Base-by-base conservation (phyloP, 2,888 invertebrate genomes). In the Plebejus melissa region DNA sequence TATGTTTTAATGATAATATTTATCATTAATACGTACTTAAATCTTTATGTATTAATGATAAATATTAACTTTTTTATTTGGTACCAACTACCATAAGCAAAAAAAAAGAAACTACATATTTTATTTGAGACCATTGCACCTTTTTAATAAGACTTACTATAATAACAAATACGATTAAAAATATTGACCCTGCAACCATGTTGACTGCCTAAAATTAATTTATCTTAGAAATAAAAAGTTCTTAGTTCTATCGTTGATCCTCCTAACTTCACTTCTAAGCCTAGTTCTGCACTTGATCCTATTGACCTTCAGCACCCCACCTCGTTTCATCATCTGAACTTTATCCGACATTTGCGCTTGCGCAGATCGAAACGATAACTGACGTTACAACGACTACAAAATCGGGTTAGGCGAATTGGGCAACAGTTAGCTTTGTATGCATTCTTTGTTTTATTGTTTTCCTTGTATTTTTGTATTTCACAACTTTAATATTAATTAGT, bases 341-440 rank as follows among this genome's bases (percentile, higher is more conserved):
- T 92, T 91, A 81, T 80, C 81, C 90, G 91, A 86, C 91, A 91
- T 92, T 92, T 92, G 88, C 87, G 80, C 83, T 83, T 82, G 75
- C 76, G 77, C 76, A 82, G 88, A 89, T 90, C 85, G 80, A 82
- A 83, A 82, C 81, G 81, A 81, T 82, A 89, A 90, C 88, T 89
- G 85, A 83, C 50, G 28, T 28, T 50, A 32, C 28, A 13, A 50
- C 72, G 50, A 54, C 78, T 79, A 79, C 76, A 77, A 78, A 76
- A 72, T 69, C 70, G 71, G 58, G 32, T 50, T 32, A 74, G 69
- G 76, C 75, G 57, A 46, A 65, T 65, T 65, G 65, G 36, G 65
- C 65, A 65, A 65, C 65, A 13, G 65, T 4, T 7, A 58, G 58
- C 58, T 60, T 60, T 60, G 60, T 65, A 32, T 11, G 32, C 32